Evolutionary conservation across 2,113 vertebrate species (phyloP), one percentile per base, ranked within the genome.

Genomic region (Datnioides undecimradiatus): DNA sequence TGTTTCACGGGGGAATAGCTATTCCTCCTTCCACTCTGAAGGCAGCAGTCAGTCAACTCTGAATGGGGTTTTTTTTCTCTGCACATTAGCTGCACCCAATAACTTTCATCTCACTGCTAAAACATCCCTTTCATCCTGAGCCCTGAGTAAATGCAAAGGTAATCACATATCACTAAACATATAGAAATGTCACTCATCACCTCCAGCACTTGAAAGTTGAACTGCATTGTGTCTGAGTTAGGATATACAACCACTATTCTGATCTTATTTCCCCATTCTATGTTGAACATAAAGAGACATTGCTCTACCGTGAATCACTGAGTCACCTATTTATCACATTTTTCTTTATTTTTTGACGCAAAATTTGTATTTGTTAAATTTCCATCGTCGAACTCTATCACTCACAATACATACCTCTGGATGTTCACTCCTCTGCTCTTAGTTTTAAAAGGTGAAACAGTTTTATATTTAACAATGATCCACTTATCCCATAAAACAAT

Each of bases 1-100:
- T 41, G 65, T 70, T 85, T 87, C 84, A 81, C 12, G 16, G 85
- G 63, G 73, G 78, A 82, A 72, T 52, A 75, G 58, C 17, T 52
- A 57, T 79, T 81, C 55, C 57, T 86, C 51, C 55, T 25, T 73
- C 27, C 68, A 66, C 73, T 84, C 51, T 81, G 52, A 76, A 58
- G 41, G 77, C 55, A 76, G 77, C 57, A 73, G 54, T 64, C 71
- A 64, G 73, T 63, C 49, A 69, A 51, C 21, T 73, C 66, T 68
- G 64, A 79, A 65, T 73, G 57, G 52, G 11, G 1, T 23, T 25
- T 25, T 77, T 83, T 77, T 69, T 23, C 17, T 52, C 40, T 1
- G 4, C 43, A 69, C 49, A 51, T 79, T 78, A 73, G 41, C 83
- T 58, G 33, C 57, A 66, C 25, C 71, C 45, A 65, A 9, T 5